Conservation (phyloP, 2,797 vertebrate species). For the Furcifer pardalis region DNA sequence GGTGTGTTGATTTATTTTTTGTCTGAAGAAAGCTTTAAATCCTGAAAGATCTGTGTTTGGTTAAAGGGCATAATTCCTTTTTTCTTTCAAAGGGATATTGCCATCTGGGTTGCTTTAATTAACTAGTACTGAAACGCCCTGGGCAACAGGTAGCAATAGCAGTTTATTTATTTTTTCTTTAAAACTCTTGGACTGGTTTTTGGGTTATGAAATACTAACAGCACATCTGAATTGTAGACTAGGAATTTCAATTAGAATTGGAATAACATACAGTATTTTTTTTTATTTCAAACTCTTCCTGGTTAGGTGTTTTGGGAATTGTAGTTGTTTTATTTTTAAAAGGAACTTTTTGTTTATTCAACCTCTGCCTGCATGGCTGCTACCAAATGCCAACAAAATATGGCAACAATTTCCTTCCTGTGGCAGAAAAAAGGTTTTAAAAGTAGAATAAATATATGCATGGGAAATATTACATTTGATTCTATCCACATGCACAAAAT, state of each 20-base stretch:
- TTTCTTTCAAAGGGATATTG: slow-evolving; percentile 41
- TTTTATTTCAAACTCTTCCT: background rate
- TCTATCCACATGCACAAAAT: background rate
- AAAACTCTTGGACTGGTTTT: background rate
- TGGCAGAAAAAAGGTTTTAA: background rate
- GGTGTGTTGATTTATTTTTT: slow-evolving; percentile 16
- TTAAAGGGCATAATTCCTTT: background rate
- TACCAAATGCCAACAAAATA: background rate
- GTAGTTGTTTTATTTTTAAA: too few relatives aligned
- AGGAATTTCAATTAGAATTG: background rate
- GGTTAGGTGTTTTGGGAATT: background rate
- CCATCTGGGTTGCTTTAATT: slow-evolving; percentile 10
- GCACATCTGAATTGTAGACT: background rate
- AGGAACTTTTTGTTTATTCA: too few relatives aligned
- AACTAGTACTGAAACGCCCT: slow-evolving; percentile 29
- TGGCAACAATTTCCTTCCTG: background rate
- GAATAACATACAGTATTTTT: background rate
- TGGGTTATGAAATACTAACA: background rate
- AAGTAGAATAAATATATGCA: background rate
- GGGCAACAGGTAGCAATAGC: background rate
- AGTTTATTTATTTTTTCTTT: slow-evolving; percentile 33
- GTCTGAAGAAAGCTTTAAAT: slow-evolving; percentile 33
- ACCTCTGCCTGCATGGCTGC: background rate
- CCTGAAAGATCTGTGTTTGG: background rate
- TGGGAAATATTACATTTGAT: background rate